phyloP scores from a whole-genome alignment of 2,888 invertebrate genomes.

The Oligia strigilis region DNA sequence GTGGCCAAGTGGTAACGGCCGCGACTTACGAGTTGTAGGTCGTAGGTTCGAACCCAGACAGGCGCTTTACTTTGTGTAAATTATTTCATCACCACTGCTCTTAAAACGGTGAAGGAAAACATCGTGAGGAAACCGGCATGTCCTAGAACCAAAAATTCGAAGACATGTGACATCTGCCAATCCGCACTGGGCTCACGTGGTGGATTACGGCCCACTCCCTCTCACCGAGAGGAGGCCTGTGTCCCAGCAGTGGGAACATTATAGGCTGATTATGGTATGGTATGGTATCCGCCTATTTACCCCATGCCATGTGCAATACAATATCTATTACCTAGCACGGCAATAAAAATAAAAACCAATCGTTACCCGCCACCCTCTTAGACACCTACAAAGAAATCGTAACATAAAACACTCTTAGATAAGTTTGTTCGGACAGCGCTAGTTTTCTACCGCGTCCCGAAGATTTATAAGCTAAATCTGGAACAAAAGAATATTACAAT shows the following conservation, averaged over 20 bases:
- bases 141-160: no score
- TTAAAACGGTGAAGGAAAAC: no score
- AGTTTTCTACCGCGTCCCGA: slow-evolving; percentile 69
- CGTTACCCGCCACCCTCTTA: slow-evolving; percentile 59
- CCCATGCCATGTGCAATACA: slow-evolving; percentile 19
- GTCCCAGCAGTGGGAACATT: background rate
- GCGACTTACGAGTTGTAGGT: no score
- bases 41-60: no score
- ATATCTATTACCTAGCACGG: slow-evolving; percentile 8
- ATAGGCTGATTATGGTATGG: background rate
- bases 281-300: slow-evolving; percentile 3
- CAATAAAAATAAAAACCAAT: slow-evolving; percentile 63
- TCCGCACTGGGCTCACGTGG: no score
- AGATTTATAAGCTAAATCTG: slow-evolving; percentile 78
- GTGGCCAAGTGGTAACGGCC: no score
- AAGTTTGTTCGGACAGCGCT: slow-evolving; percentile 71
- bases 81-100: no score
- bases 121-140: no score
- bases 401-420: slow-evolving; percentile 62
- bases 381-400: slow-evolving; percentile 40
- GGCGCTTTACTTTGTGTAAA: no score
- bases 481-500: slow-evolving; percentile 78
- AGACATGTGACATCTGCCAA: no score
- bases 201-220: no score
- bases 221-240: background rate